phyloP scores from a whole-genome alignment of 2,797 vertebrate species.

The Scolopax rusticola region DNA sequence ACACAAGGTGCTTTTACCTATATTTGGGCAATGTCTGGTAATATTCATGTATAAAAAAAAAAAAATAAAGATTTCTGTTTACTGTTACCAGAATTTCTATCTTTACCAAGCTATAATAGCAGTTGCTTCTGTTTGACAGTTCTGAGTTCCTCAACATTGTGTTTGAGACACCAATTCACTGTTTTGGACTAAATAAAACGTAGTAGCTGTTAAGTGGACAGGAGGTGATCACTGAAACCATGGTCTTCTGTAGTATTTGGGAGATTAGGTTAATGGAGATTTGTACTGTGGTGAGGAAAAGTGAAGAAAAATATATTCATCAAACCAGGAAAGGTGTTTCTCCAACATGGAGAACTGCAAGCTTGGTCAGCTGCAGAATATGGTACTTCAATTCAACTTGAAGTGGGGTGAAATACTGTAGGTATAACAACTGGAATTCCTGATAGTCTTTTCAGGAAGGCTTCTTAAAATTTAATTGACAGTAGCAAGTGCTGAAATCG shows the following conservation, averaged over 20 bases:
- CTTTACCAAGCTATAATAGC: neutral
- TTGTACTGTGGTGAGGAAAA: neutral
- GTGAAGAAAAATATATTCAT: too few species aligned
- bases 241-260: neutral
- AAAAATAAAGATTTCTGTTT: neutral
- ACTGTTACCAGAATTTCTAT: neutral
- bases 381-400: neutral
- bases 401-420: neutral
- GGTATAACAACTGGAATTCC: neutral
- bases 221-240: neutral
- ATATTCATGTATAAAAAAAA: neutral
- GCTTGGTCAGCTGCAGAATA: neutral
- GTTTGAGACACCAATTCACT: neutral
- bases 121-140: neutral
- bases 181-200: neutral
- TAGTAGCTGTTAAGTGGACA: neutral
- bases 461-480: neutral
- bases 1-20: neutral
- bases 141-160: accelerated
- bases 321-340: neutral
- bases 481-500: neutral
- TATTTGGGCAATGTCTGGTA: neutral
- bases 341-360: neutral
- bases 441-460: neutral
- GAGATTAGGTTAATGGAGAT: neutral